These are phyloP conservation scores for Drosophila pallidifrons DNA, from an alignment of 1,140 invertebrate species.

Conservation along the genomic window DNA sequence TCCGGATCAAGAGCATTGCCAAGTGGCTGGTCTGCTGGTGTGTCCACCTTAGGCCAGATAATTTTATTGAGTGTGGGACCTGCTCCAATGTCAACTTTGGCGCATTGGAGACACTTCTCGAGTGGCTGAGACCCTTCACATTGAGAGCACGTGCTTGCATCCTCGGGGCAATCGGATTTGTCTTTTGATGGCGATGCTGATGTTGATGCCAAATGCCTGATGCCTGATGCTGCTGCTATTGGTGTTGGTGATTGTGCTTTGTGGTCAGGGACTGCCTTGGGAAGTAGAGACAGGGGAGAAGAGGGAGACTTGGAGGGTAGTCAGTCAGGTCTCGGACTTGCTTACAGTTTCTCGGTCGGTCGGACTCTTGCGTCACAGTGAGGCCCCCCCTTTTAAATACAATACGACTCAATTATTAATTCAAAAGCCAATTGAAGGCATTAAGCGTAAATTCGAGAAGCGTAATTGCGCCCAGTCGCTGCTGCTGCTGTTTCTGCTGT, in stretches of 20 bases:
- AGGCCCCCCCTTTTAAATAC: conserved; percentile 47
- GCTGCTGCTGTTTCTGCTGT: conserved; percentile 18
- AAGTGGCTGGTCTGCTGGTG: background rate
- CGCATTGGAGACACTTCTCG: conserved; percentile 59
- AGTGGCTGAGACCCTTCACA: conserved; percentile 42
- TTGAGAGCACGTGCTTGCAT: conserved; percentile 51
- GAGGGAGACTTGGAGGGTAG: too few species aligned
- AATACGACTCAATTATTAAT: conserved; percentile 80
- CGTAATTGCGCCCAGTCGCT: conserved; percentile 62
- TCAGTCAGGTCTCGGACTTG: conserved; percentile 3
- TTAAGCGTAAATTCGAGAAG: conserved; percentile 79
- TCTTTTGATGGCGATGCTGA: conserved; percentile 15
- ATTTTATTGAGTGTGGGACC: conserved; percentile 29
- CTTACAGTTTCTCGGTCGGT: background rate
- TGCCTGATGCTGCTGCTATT: background rate
- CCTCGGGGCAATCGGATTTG: conserved; percentile 58
- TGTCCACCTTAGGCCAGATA: conserved; percentile 33
- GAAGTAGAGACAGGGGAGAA: background rate
- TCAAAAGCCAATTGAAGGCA: conserved; percentile 82
- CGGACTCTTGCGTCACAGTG: conserved; percentile 25
- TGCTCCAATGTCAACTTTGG: conserved; percentile 55
- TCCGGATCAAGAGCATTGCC: conserved; percentile 25
- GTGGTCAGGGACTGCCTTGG: background rate
- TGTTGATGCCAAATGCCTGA: background rate
- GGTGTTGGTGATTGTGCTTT: conserved; percentile 2